Evolutionary conservation across 1,140 invertebrate genomes (phyloP).

Genomic region (Brevipalpus yothersi): DNA sequence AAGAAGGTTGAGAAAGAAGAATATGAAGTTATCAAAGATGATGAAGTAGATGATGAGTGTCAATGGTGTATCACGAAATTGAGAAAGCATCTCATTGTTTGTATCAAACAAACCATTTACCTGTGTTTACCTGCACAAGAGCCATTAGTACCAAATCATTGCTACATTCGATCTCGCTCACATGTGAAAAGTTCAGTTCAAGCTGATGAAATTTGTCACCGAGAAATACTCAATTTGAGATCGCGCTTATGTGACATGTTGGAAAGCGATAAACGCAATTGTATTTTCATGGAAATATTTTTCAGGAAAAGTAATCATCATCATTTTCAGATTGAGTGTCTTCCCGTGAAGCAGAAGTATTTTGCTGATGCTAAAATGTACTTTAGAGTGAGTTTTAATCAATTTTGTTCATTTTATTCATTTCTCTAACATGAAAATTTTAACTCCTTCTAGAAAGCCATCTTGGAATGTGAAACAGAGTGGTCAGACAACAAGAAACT

Average conservation of each 20-base stretch:
- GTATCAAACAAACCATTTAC: neutral
- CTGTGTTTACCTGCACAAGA: neutral
- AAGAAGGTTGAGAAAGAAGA: neutral
- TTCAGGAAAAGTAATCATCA: neutral
- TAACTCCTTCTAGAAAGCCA: slow-evolving; percentile 42
- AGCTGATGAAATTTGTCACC: slow-evolving; percentile 3
- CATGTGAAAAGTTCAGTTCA: slow-evolving; percentile 3
- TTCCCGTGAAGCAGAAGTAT: slow-evolving; percentile 42
- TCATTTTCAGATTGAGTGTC: neutral
- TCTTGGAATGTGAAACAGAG: slow-evolving; percentile 75
- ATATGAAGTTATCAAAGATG: neutral
- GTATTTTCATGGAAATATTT: slow-evolving; percentile 56
- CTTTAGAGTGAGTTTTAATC: slow-evolving; percentile 58
- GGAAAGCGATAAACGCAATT: slow-evolving; percentile 34
- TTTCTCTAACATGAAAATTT: neutral
- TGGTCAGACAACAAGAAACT: slow-evolving; percentile 89
- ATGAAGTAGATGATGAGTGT: neutral
- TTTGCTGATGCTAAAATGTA: slow-evolving; percentile 73
- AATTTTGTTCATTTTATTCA: neutral
- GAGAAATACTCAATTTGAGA: slow-evolving; percentile 31
- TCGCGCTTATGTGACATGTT: slow-evolving; percentile 53
- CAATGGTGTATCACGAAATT: slow-evolving; percentile 1
- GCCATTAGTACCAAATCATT: slow-evolving; percentile 1
- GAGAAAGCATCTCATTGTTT: neutral
- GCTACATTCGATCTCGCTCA: neutral